These are phyloP conservation scores for Tachystola acroxantha DNA, from an alignment of 2,888 invertebrate species.

Conservation along the genomic window DNA sequence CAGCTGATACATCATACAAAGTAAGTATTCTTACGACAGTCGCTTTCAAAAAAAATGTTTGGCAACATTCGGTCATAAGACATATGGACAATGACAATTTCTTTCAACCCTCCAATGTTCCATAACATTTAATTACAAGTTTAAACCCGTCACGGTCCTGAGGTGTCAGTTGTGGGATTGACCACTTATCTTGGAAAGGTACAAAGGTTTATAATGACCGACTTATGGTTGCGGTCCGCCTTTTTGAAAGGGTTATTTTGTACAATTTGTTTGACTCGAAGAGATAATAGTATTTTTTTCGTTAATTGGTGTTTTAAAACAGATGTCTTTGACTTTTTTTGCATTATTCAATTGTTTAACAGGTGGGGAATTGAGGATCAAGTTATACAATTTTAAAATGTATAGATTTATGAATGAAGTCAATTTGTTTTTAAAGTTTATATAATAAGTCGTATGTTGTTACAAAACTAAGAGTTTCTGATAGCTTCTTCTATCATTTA, in stretches of 20 bases:
- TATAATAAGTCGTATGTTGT: too few species aligned
- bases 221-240: conserved; percentile 36
- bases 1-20: conserved; percentile 1
- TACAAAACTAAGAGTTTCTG: too few species aligned
- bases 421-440: too few species aligned
- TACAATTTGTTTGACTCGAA: conserved; percentile 36
- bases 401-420: too few species aligned
- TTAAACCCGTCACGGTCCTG: conserved; percentile 58
- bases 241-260: conserved; percentile 45
- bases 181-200: conserved; percentile 55
- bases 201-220: conserved; percentile 38
- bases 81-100: conserved; percentile 66
- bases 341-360: conserved; percentile 10
- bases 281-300: conserved; percentile 19
- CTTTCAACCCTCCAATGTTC: conserved; percentile 50
- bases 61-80: conserved; percentile 34
- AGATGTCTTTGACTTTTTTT: conserved; percentile 16
- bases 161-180: conserved; percentile 70
- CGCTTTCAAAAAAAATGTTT: conserved; percentile 26
- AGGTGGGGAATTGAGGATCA: too few species aligned
- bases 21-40: conserved; percentile 1
- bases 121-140: conserved; percentile 60
- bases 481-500: too few species aligned
- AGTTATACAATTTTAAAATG: too few species aligned
- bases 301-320: conserved; percentile 16